phyloP scores from a whole-genome alignment of 2,797 vertebrate genomes.

The Acrocephalus scirpaceus region DNA sequence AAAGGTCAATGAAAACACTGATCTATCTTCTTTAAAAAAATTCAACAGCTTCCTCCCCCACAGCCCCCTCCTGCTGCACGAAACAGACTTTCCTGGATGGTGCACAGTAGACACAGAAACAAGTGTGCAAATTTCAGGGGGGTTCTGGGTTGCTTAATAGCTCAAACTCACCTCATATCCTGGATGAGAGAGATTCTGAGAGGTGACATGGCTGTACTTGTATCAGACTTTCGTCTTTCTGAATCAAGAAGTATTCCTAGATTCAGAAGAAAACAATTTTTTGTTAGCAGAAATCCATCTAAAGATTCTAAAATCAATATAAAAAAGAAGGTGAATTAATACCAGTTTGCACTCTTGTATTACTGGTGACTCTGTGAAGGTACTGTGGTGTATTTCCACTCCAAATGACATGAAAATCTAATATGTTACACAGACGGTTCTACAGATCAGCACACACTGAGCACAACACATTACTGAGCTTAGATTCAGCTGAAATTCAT shows the following conservation, averaged over 20 bases:
- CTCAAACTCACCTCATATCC: constrained; percentile 92
- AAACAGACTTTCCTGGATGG: neutral
- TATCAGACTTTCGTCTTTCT: constrained; percentile 94
- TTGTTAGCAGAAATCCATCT: neutral
- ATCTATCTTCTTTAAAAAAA: neutral
- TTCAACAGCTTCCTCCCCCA: neutral
- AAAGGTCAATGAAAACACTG: neutral
- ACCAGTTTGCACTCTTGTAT: neutral
- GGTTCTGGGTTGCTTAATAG: neutral
- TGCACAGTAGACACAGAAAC: neutral
- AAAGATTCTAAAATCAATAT: neutral
- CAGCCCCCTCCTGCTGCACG: neutral
- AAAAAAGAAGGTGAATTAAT: neutral
- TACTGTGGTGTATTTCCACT: neutral
- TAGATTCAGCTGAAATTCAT: neutral
- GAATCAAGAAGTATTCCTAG: constrained; percentile 91
- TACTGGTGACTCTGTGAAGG: neutral
- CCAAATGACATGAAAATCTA: neutral
- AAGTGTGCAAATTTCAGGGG: neutral
- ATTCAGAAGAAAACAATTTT: neutral
- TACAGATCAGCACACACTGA: neutral
- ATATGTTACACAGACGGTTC: neutral
- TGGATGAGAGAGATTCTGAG: constrained; percentile 94
- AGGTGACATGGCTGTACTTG: constrained; percentile 88
- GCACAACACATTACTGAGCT: neutral